Percentiles rank a stretch among this genome's conserved stretches.
Conservation (phyloP, 30 jellyfish, hydroid and myxozoan species). For the Aurelia sp. region DNA sequence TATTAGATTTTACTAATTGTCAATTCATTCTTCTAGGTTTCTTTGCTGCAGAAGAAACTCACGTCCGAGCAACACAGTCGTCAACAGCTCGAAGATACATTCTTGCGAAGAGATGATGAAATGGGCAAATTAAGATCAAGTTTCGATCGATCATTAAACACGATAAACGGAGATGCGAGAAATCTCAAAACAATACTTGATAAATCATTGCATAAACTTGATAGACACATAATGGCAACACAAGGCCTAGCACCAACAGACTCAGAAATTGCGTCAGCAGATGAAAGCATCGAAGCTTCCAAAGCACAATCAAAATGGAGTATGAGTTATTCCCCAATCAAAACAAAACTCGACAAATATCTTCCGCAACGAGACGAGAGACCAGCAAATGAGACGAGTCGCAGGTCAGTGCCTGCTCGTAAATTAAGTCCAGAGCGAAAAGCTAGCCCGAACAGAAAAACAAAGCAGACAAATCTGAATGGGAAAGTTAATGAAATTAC, state of each 20-base stretch:
- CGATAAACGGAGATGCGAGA: conserved; percentile 84
- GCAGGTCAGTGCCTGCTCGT: conserved; percentile 30
- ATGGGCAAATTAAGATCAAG: conserved; percentile 74
- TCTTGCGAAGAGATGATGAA: conserved; percentile 78
- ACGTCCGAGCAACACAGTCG: conserved; percentile 74
- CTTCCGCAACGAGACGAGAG: conserved; percentile 24
- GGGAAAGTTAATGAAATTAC: not conserved
- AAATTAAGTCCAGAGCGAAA: conserved; percentile 15
- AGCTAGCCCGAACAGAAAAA: conserved; percentile 15
- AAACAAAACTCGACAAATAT: conserved; percentile 63
- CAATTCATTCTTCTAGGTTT: not conserved
- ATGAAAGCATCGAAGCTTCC: conserved; percentile 21
- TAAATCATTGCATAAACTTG: conserved; percentile 87
- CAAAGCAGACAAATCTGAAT: not conserved
- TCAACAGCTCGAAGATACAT: conserved; percentile 79
- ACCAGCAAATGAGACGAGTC: not conserved
- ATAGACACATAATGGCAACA: conserved; percentile 69
- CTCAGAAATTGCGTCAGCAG: conserved; percentile 81
- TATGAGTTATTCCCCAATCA: not conserved
- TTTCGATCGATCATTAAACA: conserved; percentile 89
- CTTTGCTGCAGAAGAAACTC: conserved; percentile 40
- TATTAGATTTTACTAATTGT: no score
- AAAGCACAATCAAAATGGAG: conserved; percentile 5
- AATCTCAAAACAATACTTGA: conserved; percentile 83
- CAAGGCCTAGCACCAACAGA: conserved; percentile 74